Percentiles rank a stretch among this genome's conserved stretches.
Evolutionary conservation across 2,113 vertebrate genomes (phyloP).

Genomic region (Phaethon lepturus): DNA sequence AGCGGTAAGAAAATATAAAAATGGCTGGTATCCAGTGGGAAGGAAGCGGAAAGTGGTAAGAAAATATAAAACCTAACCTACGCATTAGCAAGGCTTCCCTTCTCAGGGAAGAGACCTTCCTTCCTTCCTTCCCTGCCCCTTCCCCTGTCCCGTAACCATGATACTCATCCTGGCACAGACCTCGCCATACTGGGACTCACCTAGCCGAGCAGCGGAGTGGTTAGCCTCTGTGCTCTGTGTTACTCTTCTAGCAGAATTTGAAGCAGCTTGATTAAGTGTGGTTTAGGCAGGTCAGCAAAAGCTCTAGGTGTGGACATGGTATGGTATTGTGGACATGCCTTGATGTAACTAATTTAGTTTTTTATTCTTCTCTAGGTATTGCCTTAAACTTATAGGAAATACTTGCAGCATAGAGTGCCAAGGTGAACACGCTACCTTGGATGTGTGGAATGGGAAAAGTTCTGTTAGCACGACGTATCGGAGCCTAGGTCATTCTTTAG

Average conservation of each 20-base stretch:
- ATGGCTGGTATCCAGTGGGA: background rate
- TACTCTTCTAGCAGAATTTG: background rate
- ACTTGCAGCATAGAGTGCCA: background rate
- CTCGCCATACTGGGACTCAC: background rate
- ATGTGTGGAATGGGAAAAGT: background rate
- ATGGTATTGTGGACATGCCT: background rate
- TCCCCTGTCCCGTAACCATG: background rate
- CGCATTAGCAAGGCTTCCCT: background rate
- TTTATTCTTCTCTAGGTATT: background rate
- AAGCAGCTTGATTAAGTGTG: background rate
- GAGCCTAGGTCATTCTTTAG: background rate
- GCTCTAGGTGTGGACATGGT: background rate
- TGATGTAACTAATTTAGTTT: background rate
- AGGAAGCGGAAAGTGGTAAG: background rate
- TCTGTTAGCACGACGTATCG: background rate
- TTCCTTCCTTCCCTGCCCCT: background rate
- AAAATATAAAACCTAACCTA: background rate
- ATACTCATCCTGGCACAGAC: background rate
- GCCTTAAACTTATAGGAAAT: background rate
- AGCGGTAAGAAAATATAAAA: background rate
- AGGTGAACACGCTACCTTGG: background rate
- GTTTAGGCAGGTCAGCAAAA: background rate
- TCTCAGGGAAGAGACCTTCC: background rate
- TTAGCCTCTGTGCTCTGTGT: accelerated
- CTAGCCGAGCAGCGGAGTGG: background rate